Evolutionary conservation across 2,113 vertebrate genomes (phyloP), one percentile per base, ranked within the genome.

Genomic region (Amazona guildingii): DNA sequence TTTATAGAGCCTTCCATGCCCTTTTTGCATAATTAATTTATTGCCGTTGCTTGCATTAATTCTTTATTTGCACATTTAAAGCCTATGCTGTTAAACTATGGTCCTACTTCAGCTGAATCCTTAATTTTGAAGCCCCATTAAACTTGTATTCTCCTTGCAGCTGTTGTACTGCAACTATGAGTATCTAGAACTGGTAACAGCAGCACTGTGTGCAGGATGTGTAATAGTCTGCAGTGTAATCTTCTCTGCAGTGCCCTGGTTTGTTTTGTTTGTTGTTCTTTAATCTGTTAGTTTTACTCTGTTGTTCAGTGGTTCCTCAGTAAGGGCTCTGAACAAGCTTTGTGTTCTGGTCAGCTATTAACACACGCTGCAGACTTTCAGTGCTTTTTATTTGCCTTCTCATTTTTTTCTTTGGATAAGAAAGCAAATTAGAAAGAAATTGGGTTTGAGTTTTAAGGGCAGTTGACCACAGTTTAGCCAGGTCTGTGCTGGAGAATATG

Each of bases 1-100:
- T 96, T 96, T 63, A 8, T 13, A 88, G 39, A 96, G 69, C 92
- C 87, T 90, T 92, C 91, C 67, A 13, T 33, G 59, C 80, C 94
- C 86, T 95, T 97, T 87, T 94, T 94, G 80, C 86, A 57, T 85
- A 69, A 87, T 96, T 93, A 49, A 95, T 96, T 95, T 57, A 73
- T 31, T 66, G 77, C 86, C 83, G 16, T 82, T 89, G 83, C 92
- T 94, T 3, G 2, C 91, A 75, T 92, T 96, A 49, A 95, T 95
- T 84, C 96, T 88, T 77, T 12, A 68, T 92, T 95, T 7, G 66
- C 94, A 92, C 59, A 39, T 86, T 94, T 88, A 87, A 78, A 96
- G 77, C 90, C 43, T 92, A 18, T 83, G 31, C 33, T 83, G 37
- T 66, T 82, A 44, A 90, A 43, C 41, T 78, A 3, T 20, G 66